These are phyloP conservation scores for Spicauda simplicius DNA, from an alignment of 2,888 invertebrate species.

Conservation along the genomic window DNA sequence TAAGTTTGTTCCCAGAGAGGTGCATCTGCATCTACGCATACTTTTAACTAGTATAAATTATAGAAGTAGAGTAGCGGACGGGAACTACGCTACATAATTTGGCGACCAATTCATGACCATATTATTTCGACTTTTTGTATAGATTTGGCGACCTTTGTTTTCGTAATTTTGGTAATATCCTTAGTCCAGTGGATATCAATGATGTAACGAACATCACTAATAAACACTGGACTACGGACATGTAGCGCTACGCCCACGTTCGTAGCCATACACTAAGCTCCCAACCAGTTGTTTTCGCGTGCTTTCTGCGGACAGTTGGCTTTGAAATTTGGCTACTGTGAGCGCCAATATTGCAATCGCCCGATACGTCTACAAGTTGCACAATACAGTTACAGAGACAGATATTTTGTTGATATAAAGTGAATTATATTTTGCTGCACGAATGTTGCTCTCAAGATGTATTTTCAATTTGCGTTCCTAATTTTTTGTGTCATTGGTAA, in stretches of 20 bases:
- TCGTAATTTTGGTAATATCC: too few species aligned
- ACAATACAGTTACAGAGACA: conserved; percentile 23
- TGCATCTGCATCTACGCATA: too few species aligned
- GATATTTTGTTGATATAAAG: conserved; percentile 10
- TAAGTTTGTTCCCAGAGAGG: too few species aligned
- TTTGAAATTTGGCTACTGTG: conserved; percentile 43
- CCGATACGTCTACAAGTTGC: conserved; percentile 22
- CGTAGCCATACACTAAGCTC: conserved; percentile 39
- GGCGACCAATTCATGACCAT: too few species aligned
- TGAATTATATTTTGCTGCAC: conserved; percentile 32
- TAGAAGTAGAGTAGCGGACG: too few species aligned
- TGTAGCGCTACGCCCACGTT: conserved; percentile 24
- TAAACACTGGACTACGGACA: conserved; percentile 11
- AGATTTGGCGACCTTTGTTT: too few species aligned
- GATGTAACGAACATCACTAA: too few species aligned
- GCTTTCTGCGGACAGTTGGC: conserved; percentile 68
- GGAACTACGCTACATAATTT: too few species aligned
- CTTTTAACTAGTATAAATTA: too few species aligned
- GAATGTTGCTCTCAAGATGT: conserved; percentile 63
- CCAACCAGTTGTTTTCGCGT: conserved; percentile 64
- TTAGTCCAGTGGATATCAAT: too few species aligned
- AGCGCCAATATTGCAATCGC: conserved; percentile 37
- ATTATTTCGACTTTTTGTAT: too few species aligned
- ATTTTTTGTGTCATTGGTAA: conserved; percentile 60
- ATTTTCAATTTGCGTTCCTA: conserved; percentile 51